Conservation (phyloP, 2,888 invertebrate species). For the Rotaria sp. region DNA sequence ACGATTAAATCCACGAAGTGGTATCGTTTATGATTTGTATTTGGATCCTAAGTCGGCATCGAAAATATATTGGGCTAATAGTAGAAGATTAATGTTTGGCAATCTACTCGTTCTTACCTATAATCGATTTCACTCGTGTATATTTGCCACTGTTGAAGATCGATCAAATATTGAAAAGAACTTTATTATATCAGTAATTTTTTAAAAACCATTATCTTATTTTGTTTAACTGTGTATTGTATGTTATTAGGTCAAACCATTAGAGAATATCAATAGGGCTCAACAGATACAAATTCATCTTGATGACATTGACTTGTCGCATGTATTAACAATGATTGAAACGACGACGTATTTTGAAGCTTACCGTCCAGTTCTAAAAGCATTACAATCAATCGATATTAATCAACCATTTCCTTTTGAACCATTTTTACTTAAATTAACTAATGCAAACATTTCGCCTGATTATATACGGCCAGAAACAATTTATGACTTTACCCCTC, state of each 20-base stretch:
- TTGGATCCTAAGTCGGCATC: constrained; percentile 43
- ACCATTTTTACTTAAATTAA: constrained; percentile 41
- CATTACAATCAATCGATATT: constrained; percentile 61
- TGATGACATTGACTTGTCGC: not conserved
- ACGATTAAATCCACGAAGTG: constrained; percentile 43
- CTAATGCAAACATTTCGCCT: constrained; percentile 41
- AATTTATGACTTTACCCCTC: constrained; percentile 31
- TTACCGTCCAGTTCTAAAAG: constrained; percentile 67
- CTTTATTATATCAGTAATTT: not conserved
- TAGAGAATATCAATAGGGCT: not conserved
- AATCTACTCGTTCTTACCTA: not conserved
- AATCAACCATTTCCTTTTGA: constrained; percentile 46
- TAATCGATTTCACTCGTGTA: constrained; percentile 39
- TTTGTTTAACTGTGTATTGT: too few relatives aligned
- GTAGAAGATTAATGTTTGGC: not conserved
- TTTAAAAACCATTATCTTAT: too few relatives aligned
- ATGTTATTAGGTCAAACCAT: not conserved
- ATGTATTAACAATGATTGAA: constrained; percentile 63
- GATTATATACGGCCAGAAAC: constrained; percentile 27
- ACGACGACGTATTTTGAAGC: constrained; percentile 74
- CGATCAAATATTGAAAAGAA: not conserved
- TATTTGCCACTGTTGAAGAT: constrained; percentile 7
- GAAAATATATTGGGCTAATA: not conserved
- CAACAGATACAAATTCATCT: not conserved
- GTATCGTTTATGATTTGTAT: constrained; percentile 45